Percentiles rank a stretch among this genome's conserved stretches.
These are phyloP conservation scores for Ennomos fuscantarius DNA, from an alignment of 2,888 invertebrate genomes.

Conservation along the genomic window DNA sequence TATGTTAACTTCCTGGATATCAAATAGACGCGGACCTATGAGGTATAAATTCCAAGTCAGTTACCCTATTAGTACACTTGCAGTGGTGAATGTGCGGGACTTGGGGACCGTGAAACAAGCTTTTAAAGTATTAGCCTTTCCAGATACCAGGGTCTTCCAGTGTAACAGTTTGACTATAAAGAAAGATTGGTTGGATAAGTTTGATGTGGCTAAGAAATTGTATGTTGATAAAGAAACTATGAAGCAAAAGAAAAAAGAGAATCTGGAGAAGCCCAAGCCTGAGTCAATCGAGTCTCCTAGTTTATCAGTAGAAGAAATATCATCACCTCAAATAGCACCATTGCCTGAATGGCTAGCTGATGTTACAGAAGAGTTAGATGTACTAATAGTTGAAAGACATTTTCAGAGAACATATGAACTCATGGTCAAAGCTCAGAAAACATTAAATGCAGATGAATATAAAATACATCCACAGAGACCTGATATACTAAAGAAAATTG, in stretches of 20 bases:
- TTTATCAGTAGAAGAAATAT: conserved; percentile 75
- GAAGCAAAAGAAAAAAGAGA: conserved; percentile 81
- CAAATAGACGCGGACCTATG: conserved; percentile 90
- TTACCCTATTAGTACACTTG: conserved; percentile 94
- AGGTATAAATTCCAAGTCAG: conserved; percentile 93
- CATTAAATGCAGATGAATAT: conserved; percentile 70
- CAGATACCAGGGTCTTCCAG: conserved; percentile 96
- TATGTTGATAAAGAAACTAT: conserved; percentile 87
- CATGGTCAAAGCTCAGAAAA: conserved; percentile 85
- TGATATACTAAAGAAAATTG: conserved; percentile 85
- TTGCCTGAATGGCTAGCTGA: conserved; percentile 95
- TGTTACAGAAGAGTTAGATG: conserved; percentile 97
- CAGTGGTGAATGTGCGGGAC: conserved; percentile 97
- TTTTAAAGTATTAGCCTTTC: conserved; percentile 97
- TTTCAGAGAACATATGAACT: conserved; percentile 96
- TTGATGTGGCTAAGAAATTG: conserved; percentile 95
- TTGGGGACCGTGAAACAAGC: conserved; percentile 95
- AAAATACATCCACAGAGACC: conserved; percentile 69
- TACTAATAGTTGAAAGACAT: conserved; percentile 97
- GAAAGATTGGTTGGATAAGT: conserved; percentile 97
- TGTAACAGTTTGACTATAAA: conserved; percentile 92
- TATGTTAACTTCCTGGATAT: conserved; percentile 93
- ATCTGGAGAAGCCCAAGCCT: conserved; percentile 69
- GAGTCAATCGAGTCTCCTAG: conserved; percentile 77
- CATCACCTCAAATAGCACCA: conserved; percentile 68